Conservation (phyloP, 92 coral and sea anemone species). For the Zoanthus gigantus region DNA sequence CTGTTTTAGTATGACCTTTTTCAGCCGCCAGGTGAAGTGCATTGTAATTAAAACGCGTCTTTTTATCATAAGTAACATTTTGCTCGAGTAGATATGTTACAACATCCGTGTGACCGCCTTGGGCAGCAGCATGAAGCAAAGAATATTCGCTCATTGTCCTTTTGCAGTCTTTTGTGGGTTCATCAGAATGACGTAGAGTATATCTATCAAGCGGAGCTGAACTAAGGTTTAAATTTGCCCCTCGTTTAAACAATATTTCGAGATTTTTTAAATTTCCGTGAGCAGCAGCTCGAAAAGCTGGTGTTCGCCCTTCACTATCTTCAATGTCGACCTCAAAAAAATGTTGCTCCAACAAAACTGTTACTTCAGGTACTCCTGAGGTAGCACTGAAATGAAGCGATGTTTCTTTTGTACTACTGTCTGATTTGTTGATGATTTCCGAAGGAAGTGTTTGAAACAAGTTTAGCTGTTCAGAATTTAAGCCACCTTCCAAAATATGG, state of each 20-base stretch:
- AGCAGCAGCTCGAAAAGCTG: constrained; percentile 61
- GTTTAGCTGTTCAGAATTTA: not conserved
- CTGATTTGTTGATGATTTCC: constrained; percentile 34
- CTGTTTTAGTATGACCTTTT: constrained; percentile 94
- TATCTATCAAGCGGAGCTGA: constrained; percentile 28
- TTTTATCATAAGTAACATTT: not conserved
- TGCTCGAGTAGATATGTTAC: constrained; percentile 43
- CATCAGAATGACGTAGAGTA: constrained; percentile 22
- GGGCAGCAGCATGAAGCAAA: constrained; percentile 61
- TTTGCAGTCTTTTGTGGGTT: constrained; percentile 39
- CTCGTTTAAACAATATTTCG: constrained; percentile 39
- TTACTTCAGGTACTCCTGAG: constrained; percentile 21
- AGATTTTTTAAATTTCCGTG: constrained; percentile 22
- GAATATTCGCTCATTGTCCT: constrained; percentile 59
- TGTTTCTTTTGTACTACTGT: constrained; percentile 35
- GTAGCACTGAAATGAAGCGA: constrained; percentile 57
- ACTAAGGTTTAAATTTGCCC: constrained; percentile 53
- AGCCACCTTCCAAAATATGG: constrained; percentile 60
- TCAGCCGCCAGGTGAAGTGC: constrained; percentile 90
- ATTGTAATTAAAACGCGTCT: constrained; percentile 6
- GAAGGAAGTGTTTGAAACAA: constrained; percentile 52
- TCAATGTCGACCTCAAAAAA: constrained; percentile 42
- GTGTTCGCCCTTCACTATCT: constrained; percentile 49
- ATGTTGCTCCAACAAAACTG: constrained; percentile 47
- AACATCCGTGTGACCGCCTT: constrained; percentile 52